A percentile compares a stretch with the other conserved stretches of the same genome.
These are phyloP conservation scores for Stramonita haemastoma DNA, from an alignment of 2,888 invertebrate genomes.

Conservation along the genomic window DNA sequence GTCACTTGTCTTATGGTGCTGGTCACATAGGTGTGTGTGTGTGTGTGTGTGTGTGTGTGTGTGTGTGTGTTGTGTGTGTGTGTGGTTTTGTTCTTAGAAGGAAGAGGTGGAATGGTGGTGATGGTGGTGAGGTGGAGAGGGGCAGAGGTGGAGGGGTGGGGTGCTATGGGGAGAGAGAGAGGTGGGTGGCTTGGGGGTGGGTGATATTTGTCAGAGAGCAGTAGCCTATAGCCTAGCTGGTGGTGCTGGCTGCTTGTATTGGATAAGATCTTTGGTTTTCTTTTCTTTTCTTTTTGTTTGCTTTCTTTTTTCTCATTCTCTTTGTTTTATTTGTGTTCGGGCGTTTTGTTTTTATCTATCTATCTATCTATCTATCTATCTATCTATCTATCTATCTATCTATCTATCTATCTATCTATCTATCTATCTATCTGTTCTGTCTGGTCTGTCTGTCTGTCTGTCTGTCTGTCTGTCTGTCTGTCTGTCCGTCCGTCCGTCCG, in stretches of 20 bases:
- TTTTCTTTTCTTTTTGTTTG: background rate
- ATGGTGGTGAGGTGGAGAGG: background rate
- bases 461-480: no score
- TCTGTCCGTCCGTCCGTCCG: background rate
- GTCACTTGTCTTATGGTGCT: conserved; percentile 26
- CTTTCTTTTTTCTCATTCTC: background rate
- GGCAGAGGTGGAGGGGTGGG: background rate
- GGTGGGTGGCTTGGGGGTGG: background rate
- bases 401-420: background rate
- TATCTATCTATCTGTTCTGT: no score
- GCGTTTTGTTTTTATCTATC: background rate
- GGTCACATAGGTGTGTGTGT: background rate
- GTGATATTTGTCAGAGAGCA: background rate
- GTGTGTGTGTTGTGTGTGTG: conserved; percentile 4
- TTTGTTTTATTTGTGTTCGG: background rate
- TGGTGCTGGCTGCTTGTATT: no score
- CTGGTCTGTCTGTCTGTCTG: no score
- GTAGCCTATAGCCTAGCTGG: no score
- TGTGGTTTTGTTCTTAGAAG: background rate
- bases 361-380: background rate
- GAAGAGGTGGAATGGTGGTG: background rate
- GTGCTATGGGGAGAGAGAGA: background rate
- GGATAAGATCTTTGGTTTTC: background rate
- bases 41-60: conserved; percentile 6
- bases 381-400: conserved; percentile 3